phyloP scores from a whole-genome alignment of 2,113 vertebrate genomes.

The Irena cyanogastra region DNA sequence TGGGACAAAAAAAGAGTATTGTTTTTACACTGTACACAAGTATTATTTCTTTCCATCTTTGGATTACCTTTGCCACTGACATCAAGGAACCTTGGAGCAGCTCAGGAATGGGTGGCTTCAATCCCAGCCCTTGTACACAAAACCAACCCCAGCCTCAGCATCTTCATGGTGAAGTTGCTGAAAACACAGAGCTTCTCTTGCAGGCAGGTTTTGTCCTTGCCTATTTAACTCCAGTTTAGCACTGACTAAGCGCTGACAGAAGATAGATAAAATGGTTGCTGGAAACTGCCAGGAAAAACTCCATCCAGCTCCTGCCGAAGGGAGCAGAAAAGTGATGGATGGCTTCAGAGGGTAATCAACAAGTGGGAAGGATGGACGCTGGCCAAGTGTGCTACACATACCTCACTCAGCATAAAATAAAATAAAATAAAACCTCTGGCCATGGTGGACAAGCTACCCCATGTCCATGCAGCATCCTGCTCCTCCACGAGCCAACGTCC shows the following conservation, averaged over 20 bases:
- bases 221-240: neutral
- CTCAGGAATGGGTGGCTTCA: neutral
- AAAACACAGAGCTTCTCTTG: neutral
- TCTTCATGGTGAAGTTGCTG: neutral
- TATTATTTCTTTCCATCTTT: neutral
- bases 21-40: neutral
- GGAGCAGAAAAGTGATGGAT: neutral
- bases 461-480: neutral
- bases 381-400: neutral
- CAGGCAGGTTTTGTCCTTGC: neutral
- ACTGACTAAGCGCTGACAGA: neutral
- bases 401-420: neutral
- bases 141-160: neutral
- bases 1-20: rapidly evolving
- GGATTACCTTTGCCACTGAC: neutral
- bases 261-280: neutral
- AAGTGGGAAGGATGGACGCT: neutral
- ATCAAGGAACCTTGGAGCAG: neutral
- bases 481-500: neutral
- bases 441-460: neutral
- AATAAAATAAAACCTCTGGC: neutral
- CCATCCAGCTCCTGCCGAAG: neutral
- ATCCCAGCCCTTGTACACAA: neutral
- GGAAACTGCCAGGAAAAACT: neutral
- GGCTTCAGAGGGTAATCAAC: neutral